phyloP scores from a whole-genome alignment of 2,113 vertebrate genomes.

The Origma solitaria region DNA sequence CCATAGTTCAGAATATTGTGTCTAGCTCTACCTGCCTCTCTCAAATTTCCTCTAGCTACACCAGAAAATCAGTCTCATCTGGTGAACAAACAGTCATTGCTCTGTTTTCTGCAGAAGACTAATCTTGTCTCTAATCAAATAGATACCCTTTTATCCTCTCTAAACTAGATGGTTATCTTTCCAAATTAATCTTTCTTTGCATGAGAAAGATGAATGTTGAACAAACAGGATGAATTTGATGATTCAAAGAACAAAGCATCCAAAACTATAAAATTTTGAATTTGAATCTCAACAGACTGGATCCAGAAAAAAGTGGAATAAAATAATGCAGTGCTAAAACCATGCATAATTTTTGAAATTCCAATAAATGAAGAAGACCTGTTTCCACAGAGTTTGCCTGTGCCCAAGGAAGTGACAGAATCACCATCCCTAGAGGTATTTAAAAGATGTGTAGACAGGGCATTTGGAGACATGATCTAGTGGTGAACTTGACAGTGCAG shows the following conservation, averaged over 20 bases:
- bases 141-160: background rate
- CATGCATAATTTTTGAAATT: background rate
- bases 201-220: background rate
- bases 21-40: background rate
- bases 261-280: background rate
- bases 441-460: background rate
- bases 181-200: background rate
- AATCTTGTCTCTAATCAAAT: background rate
- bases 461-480: background rate
- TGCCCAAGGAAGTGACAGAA: background rate
- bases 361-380: background rate
- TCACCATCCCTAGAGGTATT: background rate
- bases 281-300: background rate
- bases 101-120: background rate
- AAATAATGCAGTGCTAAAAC: background rate
- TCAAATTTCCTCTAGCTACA: background rate
- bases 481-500: background rate
- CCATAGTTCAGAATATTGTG: background rate
- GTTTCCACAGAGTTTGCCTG: background rate
- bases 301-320: background rate
- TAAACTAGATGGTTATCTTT: background rate
- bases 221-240: background rate
- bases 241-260: background rate
- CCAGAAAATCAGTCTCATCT: background rate
- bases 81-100: background rate